These are phyloP conservation scores for Danio choprae DNA, from an alignment of 2,797 vertebrate species.

Conservation along the genomic window DNA sequence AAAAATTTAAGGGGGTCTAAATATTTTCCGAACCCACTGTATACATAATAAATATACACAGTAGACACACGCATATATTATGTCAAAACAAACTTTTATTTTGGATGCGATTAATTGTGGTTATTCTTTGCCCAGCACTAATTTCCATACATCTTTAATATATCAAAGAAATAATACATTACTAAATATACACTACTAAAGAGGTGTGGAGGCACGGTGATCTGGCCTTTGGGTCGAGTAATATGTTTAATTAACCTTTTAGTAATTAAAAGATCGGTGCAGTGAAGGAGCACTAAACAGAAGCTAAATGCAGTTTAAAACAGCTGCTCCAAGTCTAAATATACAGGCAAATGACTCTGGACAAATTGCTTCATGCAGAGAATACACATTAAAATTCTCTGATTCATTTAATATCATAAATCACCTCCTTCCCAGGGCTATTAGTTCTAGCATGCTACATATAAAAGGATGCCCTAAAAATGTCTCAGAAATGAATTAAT, in stretches of 20 bases:
- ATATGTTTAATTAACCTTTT: constrained; percentile 73
- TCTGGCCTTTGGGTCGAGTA: constrained; percentile 44
- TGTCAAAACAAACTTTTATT: too few relatives aligned
- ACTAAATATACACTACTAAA: background rate
- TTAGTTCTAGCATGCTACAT: constrained; percentile 12
- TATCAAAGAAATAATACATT: background rate
- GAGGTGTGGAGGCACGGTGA: background rate
- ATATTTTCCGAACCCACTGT: too few relatives aligned
- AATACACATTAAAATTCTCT: constrained; percentile 20
- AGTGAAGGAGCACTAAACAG: constrained; percentile 66
- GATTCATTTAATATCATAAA: constrained; percentile 34
- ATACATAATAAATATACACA: too few relatives aligned
- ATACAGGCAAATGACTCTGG: background rate
- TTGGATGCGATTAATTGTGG: too few relatives aligned
- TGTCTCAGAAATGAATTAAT: background rate
- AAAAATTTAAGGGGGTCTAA: too few relatives aligned
- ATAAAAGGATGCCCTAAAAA: constrained; percentile 20
- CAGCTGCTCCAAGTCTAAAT: background rate
- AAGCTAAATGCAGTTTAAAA: constrained; percentile 63
- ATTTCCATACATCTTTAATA: too few relatives aligned
- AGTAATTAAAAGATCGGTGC: constrained; percentile 78
- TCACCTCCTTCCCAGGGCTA: constrained; percentile 8
- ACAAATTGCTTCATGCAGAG: constrained; percentile 16
- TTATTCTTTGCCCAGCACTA: too few relatives aligned
- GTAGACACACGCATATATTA: too few relatives aligned